A percentile compares a stretch with the other conserved stretches of the same genome.
These are phyloP conservation scores for Protodeltote pygarga DNA, from an alignment of 2,888 invertebrate species.

Conservation along the genomic window DNA sequence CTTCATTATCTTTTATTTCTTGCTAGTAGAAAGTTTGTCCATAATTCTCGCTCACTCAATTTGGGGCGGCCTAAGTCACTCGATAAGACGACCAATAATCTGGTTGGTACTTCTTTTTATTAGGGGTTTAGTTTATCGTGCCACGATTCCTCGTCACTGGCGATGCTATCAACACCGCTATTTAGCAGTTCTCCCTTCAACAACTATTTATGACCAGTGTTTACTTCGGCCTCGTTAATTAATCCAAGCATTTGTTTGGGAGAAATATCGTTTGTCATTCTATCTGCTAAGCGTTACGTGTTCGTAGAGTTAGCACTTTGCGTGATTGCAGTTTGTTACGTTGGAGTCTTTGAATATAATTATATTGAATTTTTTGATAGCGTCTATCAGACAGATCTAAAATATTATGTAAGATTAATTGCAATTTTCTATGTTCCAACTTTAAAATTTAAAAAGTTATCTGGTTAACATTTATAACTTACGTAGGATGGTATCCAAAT, in stretches of 20 bases:
- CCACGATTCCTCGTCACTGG: constrained; percentile 72
- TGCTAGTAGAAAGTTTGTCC: constrained; percentile 76
- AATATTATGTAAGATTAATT: too few relatives aligned
- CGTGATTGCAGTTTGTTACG: too few relatives aligned
- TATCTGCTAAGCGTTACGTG: constrained; percentile 13
- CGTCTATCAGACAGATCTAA: too few relatives aligned
- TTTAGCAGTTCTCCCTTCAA: constrained; percentile 65
- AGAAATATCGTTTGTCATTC: constrained; percentile 30
- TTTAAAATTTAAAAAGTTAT: too few relatives aligned
- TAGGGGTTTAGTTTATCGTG: constrained; percentile 75
- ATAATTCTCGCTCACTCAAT: constrained; percentile 83
- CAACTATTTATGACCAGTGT: constrained; percentile 61
- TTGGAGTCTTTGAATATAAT: too few relatives aligned
- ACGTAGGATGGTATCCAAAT: constrained; percentile 6
- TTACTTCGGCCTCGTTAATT: constrained; percentile 57
- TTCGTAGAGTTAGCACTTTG: constrained; percentile 7
- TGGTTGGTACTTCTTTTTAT: constrained; percentile 77
- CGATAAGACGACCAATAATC: constrained; percentile 82
- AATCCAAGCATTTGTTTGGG: constrained; percentile 47
- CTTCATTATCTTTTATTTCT: constrained; percentile 82
- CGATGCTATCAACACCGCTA: constrained; percentile 70
- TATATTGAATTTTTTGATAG: too few relatives aligned
- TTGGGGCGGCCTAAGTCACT: constrained; percentile 75
- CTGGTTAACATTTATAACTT: too few relatives aligned
- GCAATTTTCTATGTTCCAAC: too few relatives aligned